Conservation (phyloP, 2,113 vertebrate genomes). For the Microcebus griseorufus region DNA sequence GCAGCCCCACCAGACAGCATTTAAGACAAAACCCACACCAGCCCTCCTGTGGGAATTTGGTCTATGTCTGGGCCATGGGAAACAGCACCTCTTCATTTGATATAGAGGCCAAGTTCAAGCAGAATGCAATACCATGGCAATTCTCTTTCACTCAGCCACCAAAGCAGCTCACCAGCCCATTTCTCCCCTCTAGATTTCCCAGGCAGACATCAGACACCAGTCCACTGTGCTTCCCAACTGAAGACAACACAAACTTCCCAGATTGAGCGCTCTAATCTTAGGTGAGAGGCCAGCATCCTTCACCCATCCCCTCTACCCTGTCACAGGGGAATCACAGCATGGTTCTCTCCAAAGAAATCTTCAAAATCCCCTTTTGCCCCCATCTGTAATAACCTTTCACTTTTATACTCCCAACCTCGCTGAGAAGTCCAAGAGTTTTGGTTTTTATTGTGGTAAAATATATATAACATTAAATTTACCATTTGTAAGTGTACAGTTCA, state of each 20-base stretch:
- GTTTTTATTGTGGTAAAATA: neutral
- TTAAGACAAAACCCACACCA: neutral
- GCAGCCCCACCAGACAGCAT: neutral
- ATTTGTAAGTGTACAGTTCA: neutral
- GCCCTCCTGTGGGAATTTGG: neutral
- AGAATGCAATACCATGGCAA: fast-evolving
- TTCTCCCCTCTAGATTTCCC: neutral
- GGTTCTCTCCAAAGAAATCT: neutral
- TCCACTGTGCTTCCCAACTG: neutral
- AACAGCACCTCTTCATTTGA: neutral
- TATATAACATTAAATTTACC: neutral
- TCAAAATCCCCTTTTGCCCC: neutral
- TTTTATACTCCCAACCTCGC: neutral
- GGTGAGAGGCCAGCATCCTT: neutral
- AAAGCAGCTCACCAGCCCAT: neutral
- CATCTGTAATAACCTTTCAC: neutral
- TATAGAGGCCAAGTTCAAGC: neutral
- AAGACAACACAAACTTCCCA: neutral
- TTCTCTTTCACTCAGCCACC: neutral
- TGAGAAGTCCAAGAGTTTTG: too few relatives aligned
- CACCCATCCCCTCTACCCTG: neutral
- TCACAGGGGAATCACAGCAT: too few relatives aligned
- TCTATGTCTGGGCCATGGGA: neutral
- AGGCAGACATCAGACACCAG: neutral
- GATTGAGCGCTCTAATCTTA: neutral